Conservation (phyloP, 2,888 invertebrate species). For the Margaritifera margaritifera region DNA sequence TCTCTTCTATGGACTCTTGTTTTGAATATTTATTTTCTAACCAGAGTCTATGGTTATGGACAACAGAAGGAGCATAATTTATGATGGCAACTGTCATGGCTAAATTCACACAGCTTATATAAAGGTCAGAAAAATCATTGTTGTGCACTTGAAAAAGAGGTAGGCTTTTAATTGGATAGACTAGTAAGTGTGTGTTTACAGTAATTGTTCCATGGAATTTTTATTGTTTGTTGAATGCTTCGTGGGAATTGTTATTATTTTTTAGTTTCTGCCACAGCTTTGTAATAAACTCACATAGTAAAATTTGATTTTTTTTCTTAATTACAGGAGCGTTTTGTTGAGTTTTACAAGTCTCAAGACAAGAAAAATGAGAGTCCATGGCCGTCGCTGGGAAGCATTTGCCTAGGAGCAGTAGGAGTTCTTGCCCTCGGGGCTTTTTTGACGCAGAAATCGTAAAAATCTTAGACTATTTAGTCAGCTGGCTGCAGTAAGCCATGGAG, state of each 20-base stretch:
- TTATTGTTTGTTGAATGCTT: background rate
- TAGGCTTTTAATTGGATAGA: too few relatives aligned
- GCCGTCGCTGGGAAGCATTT: slow-evolving; percentile 58
- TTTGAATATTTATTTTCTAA: too few relatives aligned
- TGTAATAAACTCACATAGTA: background rate
- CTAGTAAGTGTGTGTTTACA: too few relatives aligned
- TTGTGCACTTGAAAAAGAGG: too few relatives aligned
- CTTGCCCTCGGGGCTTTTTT: slow-evolving; percentile 67
- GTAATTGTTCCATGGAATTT: background rate
- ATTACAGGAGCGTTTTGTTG: slow-evolving; percentile 63
- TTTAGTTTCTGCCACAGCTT: background rate
- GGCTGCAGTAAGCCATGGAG: too few relatives aligned
- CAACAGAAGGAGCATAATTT: too few relatives aligned
- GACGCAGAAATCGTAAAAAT: slow-evolving; percentile 50
- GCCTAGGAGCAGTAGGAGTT: slow-evolving; percentile 66
- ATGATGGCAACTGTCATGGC: too few relatives aligned
- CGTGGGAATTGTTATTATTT: background rate
- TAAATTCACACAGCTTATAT: too few relatives aligned
- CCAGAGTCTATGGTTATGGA: too few relatives aligned
- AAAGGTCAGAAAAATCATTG: too few relatives aligned
- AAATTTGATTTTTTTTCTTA: slow-evolving; percentile 14
- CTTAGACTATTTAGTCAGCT: too few relatives aligned
- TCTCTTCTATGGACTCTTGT: too few relatives aligned
- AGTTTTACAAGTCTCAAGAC: slow-evolving; percentile 56
- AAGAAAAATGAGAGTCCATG: slow-evolving; percentile 50